Conservation (phyloP, 2,113 vertebrate genomes). For the Ascaphus truei region DNA sequence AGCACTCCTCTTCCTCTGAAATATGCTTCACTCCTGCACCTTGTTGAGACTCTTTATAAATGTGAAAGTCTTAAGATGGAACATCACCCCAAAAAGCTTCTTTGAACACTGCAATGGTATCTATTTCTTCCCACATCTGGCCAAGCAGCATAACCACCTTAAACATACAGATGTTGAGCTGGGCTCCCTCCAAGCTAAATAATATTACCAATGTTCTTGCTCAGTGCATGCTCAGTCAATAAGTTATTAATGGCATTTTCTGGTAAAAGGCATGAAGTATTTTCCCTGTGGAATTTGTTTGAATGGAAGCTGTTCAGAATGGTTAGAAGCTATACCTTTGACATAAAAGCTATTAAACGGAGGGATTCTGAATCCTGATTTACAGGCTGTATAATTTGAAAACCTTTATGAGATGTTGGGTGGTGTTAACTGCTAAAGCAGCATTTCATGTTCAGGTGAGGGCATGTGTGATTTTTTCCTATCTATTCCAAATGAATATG, state of each 20-base stretch:
- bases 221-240: constrained; percentile 37
- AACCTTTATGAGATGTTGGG: constrained; percentile 29
- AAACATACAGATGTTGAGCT: constrained; percentile 27
- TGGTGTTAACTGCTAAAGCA: constrained; percentile 30
- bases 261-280: constrained; percentile 34
- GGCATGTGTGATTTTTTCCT: too few relatives aligned
- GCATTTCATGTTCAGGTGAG: constrained; percentile 23
- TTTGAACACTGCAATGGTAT: not conserved
- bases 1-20: too few relatives aligned
- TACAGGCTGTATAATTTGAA: constrained; percentile 35
- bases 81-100: not conserved
- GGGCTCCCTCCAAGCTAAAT: constrained; percentile 36
- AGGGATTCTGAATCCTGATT: constrained; percentile 37
- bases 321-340: constrained; percentile 38
- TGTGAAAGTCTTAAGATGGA: too few relatives aligned
- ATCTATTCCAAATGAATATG: constrained; percentile 14
- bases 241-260: constrained; percentile 39
- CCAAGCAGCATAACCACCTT: not conserved
- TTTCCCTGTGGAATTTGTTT: constrained; percentile 33
- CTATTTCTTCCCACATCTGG: constrained; percentile 2
- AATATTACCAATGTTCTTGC: constrained; percentile 31
- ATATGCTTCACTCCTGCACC: too few relatives aligned
- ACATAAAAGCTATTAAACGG: constrained; percentile 37
- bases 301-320: constrained; percentile 37
- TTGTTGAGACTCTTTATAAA: too few relatives aligned